These are phyloP conservation scores for Percina caprodes DNA, from an alignment of 2,113 vertebrate species.

Conservation along the genomic window DNA sequence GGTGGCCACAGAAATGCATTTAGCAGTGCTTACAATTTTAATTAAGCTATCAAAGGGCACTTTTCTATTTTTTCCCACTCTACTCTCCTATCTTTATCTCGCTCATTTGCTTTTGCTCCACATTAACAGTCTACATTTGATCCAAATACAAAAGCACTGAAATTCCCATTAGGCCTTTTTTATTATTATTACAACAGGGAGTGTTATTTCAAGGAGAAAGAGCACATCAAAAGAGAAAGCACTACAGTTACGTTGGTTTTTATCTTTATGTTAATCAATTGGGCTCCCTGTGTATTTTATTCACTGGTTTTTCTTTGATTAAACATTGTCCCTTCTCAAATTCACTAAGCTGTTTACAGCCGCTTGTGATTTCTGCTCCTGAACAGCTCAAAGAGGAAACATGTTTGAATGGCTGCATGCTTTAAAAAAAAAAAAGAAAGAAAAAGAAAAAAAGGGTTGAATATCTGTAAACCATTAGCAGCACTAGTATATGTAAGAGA, in stretches of 20 bases:
- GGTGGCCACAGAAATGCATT: constrained; percentile 72
- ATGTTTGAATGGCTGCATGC: constrained; percentile 40
- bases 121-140: constrained; percentile 68
- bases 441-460: not conserved
- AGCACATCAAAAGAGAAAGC: constrained; percentile 60
- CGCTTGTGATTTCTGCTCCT: constrained; percentile 49
- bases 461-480: constrained; percentile 22
- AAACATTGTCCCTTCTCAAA: constrained; percentile 49
- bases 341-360: constrained; percentile 48
- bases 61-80: constrained; percentile 34
- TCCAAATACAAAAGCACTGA: constrained; percentile 71
- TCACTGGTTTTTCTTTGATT: constrained; percentile 62
- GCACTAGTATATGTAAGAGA: not conserved
- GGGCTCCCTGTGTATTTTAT: constrained; percentile 36
- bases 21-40: constrained; percentile 65
- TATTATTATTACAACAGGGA: constrained; percentile 32
- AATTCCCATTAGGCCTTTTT: constrained; percentile 71
- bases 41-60: constrained; percentile 63
- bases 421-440: constrained; percentile 28
- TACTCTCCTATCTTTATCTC: constrained; percentile 2
- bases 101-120: constrained; percentile 54
- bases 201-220: constrained; percentile 46
- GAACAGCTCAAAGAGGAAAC: constrained; percentile 37
- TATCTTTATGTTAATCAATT: constrained; percentile 73
- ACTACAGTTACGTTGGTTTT: constrained; percentile 43